Evolutionary conservation across 23 tunicate genomes (phyloP).

Genomic region (Trididemnum nubilum): DNA sequence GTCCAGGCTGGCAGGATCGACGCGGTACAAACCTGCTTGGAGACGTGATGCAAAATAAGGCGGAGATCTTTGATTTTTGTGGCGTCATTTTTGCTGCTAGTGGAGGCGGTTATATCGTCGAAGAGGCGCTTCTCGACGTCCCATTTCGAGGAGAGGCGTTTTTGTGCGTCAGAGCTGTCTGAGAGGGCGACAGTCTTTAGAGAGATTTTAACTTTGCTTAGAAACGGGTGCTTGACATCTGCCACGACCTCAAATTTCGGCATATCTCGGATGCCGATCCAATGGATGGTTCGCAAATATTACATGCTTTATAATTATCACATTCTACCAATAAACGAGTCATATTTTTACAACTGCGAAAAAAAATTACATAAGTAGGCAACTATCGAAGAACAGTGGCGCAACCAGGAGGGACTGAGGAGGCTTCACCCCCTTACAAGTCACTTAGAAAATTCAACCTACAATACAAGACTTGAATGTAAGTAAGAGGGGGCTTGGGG

Average conservation of each 20-base stretch:
- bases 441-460: too few relatives aligned
- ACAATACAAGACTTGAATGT: too few relatives aligned
- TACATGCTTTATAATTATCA: neutral
- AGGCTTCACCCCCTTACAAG: too few relatives aligned
- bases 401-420: too few relatives aligned
- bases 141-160: conserved; percentile 8
- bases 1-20: too few relatives aligned
- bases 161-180: neutral
- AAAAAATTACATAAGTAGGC: neutral
- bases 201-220: conserved; percentile 7
- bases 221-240: conserved; percentile 17
- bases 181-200: conserved; percentile 1
- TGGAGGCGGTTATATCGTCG: conserved; percentile 16
- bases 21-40: conserved; percentile 8
- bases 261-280: neutral
- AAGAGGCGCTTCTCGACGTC: conserved; percentile 3
- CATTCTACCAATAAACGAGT: neutral
- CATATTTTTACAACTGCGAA: too few relatives aligned
- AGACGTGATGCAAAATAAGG: neutral
- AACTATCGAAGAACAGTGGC: too few relatives aligned
- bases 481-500: too few relatives aligned
- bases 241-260: conserved; percentile 24
- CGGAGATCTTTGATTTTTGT: conserved; percentile 1
- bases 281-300: too few relatives aligned
- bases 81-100: neutral